Percentiles rank a stretch among this genome's conserved stretches.
These are phyloP conservation scores for Sturnus vulgaris DNA, from an alignment of 2,113 vertebrate species.

Conservation along the genomic window DNA sequence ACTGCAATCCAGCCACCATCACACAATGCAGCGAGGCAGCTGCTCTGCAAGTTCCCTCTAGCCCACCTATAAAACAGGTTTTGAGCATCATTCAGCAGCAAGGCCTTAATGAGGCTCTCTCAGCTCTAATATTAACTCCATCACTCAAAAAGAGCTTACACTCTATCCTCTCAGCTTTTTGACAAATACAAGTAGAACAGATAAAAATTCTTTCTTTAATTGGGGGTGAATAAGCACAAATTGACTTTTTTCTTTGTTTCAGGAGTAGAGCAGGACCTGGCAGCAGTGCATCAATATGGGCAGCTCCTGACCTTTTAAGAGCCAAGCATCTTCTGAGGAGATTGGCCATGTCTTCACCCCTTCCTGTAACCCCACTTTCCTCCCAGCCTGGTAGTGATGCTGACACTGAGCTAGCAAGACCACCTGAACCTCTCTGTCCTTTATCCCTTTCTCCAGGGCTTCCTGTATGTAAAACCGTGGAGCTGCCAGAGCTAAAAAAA, in stretches of 20 bases:
- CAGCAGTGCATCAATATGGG: neutral
- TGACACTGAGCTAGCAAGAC: neutral
- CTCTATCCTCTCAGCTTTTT: neutral
- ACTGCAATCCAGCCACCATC: neutral
- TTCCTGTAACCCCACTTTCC: neutral
- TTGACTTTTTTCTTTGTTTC: neutral
- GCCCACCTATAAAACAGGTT: neutral
- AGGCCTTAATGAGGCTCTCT: neutral
- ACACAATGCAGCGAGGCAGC: neutral
- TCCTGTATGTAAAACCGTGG: neutral
- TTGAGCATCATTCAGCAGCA: neutral
- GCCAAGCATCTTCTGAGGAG: neutral
- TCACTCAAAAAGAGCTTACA: fast-evolving
- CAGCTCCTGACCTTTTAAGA: neutral
- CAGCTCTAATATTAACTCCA: neutral
- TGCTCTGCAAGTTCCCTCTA: neutral
- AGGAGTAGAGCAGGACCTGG: neutral
- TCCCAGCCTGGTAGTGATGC: neutral
- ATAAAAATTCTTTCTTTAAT: neutral
- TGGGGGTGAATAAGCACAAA: neutral
- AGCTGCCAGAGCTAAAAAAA: neutral
- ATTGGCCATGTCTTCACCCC: neutral
- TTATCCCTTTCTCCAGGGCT: neutral
- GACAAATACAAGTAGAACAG: neutral
- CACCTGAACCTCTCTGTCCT: neutral